Percentiles rank a stretch among this genome's conserved stretches.
phyloP scores from a whole-genome alignment of 1,140 invertebrate species.

The Caerostris darwini region DNA sequence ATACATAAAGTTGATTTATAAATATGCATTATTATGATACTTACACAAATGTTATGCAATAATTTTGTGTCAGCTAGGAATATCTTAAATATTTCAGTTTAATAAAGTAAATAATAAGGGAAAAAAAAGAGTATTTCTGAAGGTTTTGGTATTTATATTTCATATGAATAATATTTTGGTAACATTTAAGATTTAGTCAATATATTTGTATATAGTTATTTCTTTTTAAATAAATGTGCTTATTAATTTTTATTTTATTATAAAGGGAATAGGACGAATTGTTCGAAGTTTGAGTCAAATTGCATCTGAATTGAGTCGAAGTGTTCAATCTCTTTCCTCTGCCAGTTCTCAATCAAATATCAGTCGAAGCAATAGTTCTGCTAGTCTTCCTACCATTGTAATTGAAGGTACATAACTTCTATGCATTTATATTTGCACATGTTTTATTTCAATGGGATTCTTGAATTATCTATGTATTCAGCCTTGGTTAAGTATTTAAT shows the following conservation, averaged over 20 bases:
- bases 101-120: background rate
- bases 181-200: too few species aligned
- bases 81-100: background rate
- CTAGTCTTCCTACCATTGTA: constrained; percentile 80
- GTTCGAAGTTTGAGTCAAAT: constrained; percentile 74
- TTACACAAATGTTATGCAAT: background rate
- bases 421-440: too few species aligned
- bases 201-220: background rate
- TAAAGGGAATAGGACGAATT: constrained; percentile 44
- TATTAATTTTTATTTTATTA: background rate
- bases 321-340: constrained; percentile 77
- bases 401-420: constrained; percentile 60
- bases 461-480: too few species aligned
- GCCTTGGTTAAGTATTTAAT: too few species aligned
- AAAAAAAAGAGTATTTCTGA: background rate
- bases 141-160: background rate
- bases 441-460: too few species aligned
- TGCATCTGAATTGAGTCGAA: constrained; percentile 75
- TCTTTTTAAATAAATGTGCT: background rate
- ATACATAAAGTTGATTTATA: too few species aligned
- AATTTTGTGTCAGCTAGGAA: background rate
- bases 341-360: constrained; percentile 76
- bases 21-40: too few species aligned
- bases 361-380: constrained; percentile 81
- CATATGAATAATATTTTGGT: background rate